Evolutionary conservation across 2,113 vertebrate genomes (phyloP).

Genomic region (Elephantulus edwardii): DNA sequence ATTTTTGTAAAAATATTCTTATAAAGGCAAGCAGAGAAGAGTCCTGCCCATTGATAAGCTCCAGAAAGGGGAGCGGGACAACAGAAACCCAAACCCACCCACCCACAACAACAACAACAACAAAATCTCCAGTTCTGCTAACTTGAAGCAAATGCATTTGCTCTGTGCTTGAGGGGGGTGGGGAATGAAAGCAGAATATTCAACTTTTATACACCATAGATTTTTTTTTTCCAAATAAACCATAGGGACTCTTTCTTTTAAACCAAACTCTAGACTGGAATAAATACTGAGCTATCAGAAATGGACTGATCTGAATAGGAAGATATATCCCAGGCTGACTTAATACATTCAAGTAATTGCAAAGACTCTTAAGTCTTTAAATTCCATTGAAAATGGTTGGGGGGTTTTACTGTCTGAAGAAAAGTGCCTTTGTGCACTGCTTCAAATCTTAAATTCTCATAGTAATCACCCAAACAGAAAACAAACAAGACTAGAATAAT

Average conservation of each 20-base stretch:
- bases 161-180: background rate
- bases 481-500: slow-evolving; percentile 5
- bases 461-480: slow-evolving; percentile 27
- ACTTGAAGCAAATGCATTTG: slow-evolving; percentile 19
- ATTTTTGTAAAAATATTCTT: background rate
- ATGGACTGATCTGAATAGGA: background rate
- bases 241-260: background rate
- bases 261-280: slow-evolving; percentile 39
- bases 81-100: too few species aligned
- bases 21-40: background rate
- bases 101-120: too few species aligned
- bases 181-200: background rate
- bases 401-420: background rate
- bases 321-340: background rate
- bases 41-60: background rate
- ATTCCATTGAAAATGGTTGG: slow-evolving; percentile 32
- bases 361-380: slow-evolving; percentile 27
- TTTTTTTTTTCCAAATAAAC: slow-evolving; percentile 48
- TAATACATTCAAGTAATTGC: background rate
- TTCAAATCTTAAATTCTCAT: slow-evolving; percentile 51
- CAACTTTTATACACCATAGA: background rate
- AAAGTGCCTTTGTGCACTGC: slow-evolving; percentile 46
- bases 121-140: background rate
- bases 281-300: background rate
- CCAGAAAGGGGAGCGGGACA: background rate